Base-by-base conservation (phyloP, 2,113 vertebrate species). In the Stictonetta naevosa region DNA sequence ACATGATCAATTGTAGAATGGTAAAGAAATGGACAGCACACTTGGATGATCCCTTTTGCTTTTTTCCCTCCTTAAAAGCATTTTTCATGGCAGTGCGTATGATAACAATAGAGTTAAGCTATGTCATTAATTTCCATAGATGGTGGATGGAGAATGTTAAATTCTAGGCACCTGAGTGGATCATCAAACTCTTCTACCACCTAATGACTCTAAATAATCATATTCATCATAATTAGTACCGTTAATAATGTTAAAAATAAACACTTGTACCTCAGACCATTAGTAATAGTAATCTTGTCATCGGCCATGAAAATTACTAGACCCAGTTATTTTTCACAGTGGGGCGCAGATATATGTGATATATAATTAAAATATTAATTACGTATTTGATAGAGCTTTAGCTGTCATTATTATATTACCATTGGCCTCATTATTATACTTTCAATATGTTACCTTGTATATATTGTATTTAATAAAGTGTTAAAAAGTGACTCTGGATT, bases 281-380 rank as follows among this genome's bases (percentile, higher is more conserved):
- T 97, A 97, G 96, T 96, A 97, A 97, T n/a, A 83, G 73, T 95
- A 96, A 98, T 97, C 96, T 97, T 96, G 90, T 97, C 95, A 94
- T 96, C 17, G 42, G 94, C 95, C 93, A 90, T 94, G 97, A 97
- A 97, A 97, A 97, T 94, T 95, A 72, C 13, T 60, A 94, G 96
- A 89, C 85, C 73, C 4, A n/a, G 96, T 95, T 97, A 96, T 90
- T 97, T 96, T 97, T 96, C 97, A 97, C 96, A 97, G 96, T 97
- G 89, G 95, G 96, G 92, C 4, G 8, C 83, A 97, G 91, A 93
- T 92, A 87, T 88, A 94, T 67, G 91, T 96, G 95, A 95, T 97
- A 95, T 97, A 97, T 97, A 98, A 98, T 98, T 98, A 97, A 98
- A 97, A 97, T 97, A 97, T 97, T 97, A 97, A 97, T 97, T 97